Evolutionary conservation across 1,140 invertebrate genomes (phyloP), one percentile per base, ranked within the genome.

Genomic region (Hermetia illucens): DNA sequence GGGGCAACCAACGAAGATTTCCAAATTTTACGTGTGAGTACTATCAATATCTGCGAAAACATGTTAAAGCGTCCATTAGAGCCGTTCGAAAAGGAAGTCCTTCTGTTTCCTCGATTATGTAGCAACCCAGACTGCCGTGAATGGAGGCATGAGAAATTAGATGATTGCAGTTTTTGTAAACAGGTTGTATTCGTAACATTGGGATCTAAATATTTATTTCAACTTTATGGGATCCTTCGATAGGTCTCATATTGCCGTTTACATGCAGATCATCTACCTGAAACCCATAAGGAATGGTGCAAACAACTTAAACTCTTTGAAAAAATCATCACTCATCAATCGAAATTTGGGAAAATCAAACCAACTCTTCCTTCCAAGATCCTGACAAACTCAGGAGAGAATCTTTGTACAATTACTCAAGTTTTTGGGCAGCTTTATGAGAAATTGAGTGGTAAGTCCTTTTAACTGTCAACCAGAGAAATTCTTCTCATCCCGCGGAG

Each of bases 21-120:
- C 46, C 58, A 75, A 2, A 55, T 71, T 2, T 63, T 74, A 13
- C 57, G 77, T 13, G 66, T 78, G 50, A 66, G 73, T 36, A 61
- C 70, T 44, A 70, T 80, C 24, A 61, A 68, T 0, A 64, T 70
- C 2, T 64, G 74, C 33, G 70, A 77, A 45, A 63, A 68, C 30
- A 56, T 62, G 2, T 50, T 80, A 3, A 67, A 68, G 25, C 64
- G 77, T 22, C 49, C 53, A 5, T 46, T 82, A 17, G 58, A 70
- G 9, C 63, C 74, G 0, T 78, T 71, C 60, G 78, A 82, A 46
- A 70, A 69, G 36, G 79, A 82, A 46, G 68, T 75, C 0, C 49
- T 82, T 4, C 53, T 81, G 3, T 82, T 78, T 47, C 75, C 77
- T 0, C 62, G 69, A 17, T 58, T 75, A 2, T 82, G 79, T 47